Conservation (phyloP, 2,888 invertebrate genomes). For the Orchesellides sinensis region DNA sequence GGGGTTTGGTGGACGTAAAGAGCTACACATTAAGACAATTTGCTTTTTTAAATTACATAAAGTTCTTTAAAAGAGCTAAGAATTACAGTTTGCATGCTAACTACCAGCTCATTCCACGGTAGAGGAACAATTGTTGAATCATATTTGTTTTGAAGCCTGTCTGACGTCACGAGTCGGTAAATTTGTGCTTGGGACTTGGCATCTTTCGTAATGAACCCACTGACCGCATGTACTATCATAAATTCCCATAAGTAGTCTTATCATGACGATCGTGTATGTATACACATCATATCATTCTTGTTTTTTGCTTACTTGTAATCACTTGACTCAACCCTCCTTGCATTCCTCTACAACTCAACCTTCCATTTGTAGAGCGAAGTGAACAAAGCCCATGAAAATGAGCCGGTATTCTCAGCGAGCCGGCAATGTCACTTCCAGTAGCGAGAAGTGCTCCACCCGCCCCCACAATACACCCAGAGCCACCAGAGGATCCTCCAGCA, state of each 20-base stretch:
- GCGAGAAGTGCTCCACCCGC: conserved; percentile 77
- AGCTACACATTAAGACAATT: no score
- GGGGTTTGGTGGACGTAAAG: conserved; percentile 1
- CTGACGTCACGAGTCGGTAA: conserved; percentile 74
- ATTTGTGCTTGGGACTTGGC: conserved; percentile 76
- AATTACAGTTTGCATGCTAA: no score
- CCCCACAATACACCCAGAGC: conserved; percentile 76
- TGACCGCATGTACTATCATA: conserved; percentile 70
- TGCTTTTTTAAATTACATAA: no score
- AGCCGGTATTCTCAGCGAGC: conserved; percentile 78
- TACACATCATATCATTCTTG: neutral
- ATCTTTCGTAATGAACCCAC: conserved; percentile 76
- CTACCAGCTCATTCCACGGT: conserved; percentile 76
- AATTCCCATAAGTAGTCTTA: no score
- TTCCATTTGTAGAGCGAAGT: conserved; percentile 77
- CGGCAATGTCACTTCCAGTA: conserved; percentile 78
- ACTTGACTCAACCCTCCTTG: conserved; percentile 27
- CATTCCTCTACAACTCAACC: conserved; percentile 75
- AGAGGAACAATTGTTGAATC: conserved; percentile 75
- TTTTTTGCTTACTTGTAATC: conserved; percentile 27
- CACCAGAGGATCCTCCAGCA: conserved; percentile 79
- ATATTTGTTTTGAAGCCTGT: conserved; percentile 51
- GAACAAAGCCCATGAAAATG: conserved; percentile 78
- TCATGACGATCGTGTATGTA: neutral
- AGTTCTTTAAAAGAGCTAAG: no score